A percentile compares a stretch with the other conserved stretches of the same genome.
Evolutionary conservation across 2,113 vertebrate species (phyloP).

Genomic region (Urocynchramus pylzowi): DNA sequence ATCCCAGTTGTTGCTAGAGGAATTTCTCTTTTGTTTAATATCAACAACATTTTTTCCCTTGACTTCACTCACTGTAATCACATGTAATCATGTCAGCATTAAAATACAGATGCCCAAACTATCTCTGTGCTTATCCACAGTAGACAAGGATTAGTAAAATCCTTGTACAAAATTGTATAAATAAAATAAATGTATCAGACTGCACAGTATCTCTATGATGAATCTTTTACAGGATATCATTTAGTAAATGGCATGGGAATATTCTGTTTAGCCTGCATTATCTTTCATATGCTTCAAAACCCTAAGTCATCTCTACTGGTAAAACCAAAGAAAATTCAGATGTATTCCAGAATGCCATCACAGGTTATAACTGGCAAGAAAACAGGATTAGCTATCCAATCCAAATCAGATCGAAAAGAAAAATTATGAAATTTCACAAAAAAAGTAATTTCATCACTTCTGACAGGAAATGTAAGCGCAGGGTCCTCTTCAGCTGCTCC

Average conservation of each 20-base stretch:
- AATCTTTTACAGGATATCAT: neutral
- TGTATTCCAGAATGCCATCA: neutral
- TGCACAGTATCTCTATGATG: neutral
- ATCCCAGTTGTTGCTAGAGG: neutral
- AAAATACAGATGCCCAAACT: neutral
- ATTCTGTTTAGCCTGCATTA: neutral
- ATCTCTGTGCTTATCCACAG: neutral
- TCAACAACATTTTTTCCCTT: neutral
- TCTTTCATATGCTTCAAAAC: neutral
- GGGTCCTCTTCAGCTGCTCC: neutral
- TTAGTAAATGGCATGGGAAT: neutral
- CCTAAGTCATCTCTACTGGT: neutral
- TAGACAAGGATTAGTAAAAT: neutral
- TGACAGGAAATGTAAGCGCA: neutral
- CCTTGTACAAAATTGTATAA: neutral
- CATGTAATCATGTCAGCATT: neutral
- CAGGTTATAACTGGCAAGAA: neutral
- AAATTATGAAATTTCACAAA: neutral
- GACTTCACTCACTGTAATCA: neutral
- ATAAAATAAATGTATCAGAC: neutral
- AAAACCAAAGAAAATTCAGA: neutral
- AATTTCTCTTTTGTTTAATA: conserved; percentile 38
- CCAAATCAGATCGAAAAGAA: neutral
- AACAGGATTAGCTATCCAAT: neutral
- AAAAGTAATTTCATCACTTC: neutral